Evolutionary conservation across 2,797 vertebrate species (phyloP).

Genomic region (Acanthopagrus latus): DNA sequence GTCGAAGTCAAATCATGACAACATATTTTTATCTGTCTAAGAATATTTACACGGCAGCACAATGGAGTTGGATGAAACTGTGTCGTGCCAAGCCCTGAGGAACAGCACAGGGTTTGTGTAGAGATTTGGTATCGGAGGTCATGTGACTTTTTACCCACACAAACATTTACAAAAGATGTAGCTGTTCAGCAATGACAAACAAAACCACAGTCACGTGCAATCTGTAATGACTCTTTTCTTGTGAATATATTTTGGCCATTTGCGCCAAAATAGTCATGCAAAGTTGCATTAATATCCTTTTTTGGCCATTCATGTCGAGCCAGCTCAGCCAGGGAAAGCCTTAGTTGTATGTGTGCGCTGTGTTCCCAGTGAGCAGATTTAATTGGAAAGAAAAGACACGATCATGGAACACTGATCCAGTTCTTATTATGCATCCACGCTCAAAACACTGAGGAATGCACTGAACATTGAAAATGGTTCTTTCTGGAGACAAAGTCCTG

Average conservation of each 20-base stretch:
- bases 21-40: no score
- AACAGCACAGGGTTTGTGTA: background rate
- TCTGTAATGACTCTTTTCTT: background rate
- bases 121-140: background rate
- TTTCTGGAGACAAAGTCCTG: background rate
- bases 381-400: background rate
- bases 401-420: background rate
- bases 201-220: background rate
- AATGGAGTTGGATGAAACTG: background rate
- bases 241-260: background rate
- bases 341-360: background rate
- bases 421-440: background rate
- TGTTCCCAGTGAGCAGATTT: slow-evolving; percentile 3
- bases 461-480: background rate
- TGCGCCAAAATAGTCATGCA: background rate
- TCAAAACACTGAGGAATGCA: slow-evolving; percentile 1
- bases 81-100: background rate
- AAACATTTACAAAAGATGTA: background rate
- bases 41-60: background rate
- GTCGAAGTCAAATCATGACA: background rate
- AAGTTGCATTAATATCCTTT: background rate
- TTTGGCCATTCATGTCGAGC: background rate
- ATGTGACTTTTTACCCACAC: background rate
- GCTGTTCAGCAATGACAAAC: background rate
- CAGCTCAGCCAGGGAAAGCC: background rate